Evolutionary conservation across 2,113 vertebrate genomes (phyloP), one percentile per base, ranked within the genome.

Genomic region (Chlorocebus sabaeus): DNA sequence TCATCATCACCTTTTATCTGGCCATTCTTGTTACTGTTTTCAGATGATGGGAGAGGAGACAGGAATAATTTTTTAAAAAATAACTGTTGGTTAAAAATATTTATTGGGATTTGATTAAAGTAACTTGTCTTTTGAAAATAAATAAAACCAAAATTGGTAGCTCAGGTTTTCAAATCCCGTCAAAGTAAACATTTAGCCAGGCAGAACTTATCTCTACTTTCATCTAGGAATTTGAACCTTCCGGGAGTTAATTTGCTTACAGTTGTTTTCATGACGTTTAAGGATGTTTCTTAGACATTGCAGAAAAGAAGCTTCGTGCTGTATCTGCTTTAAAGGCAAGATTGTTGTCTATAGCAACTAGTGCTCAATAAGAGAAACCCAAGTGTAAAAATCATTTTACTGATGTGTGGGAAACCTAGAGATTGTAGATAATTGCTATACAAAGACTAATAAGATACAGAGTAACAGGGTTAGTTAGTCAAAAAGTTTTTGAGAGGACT

Each of bases 111-210:
- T 97, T 93, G 68, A 55, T 90, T 84, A 64, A 32, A 30, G 12
- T 64, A 64, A 14, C 27, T 64, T 32, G 61, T 64, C 27, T 64
- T 90, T 97, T 80, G 40, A 97, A 97, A 95, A 61, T 45, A 79
- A 96, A 16, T 70, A 50, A 93, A 93, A 57, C 6, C 30, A 67
- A 48, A 90, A 78, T 32, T 8, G 2, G 22, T 72, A 59, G 23
- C 20, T 97, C 57, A 93, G 20, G 1, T 87, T 97, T 94, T 93
- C 50, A 97, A 25, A 79, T 48, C 40, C 35, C 30, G 93, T 95
- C 45, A 78, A 80, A 92, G 78, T 59, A 90, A 92, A 72, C 16
- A 80, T 73, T 55, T 70, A 35, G 23, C 55, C 27, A 92, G 20
- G 40, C 73, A 91, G 67, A 45, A 61, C 9, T 88, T 78, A 35